These are phyloP conservation scores for Chouioia cunea DNA, from an alignment of 2,888 invertebrate species.

Conservation along the genomic window DNA sequence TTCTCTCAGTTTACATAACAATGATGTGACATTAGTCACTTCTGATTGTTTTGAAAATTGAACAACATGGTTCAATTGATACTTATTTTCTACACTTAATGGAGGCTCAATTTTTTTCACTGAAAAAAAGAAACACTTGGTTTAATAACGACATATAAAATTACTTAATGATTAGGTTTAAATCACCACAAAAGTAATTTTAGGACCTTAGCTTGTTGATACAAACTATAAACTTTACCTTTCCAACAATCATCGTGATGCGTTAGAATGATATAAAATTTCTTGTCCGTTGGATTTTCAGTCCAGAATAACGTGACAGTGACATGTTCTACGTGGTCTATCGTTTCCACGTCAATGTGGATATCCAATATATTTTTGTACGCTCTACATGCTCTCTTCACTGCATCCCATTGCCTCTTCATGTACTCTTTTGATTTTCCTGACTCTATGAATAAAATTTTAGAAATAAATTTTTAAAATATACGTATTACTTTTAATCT, in stretches of 20 bases:
- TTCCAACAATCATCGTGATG: constrained; percentile 54
- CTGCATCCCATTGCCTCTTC: constrained; percentile 54
- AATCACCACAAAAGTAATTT: constrained; percentile 12
- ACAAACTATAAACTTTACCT: constrained; percentile 52
- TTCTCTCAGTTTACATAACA: constrained; percentile 57
- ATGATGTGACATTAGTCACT: constrained; percentile 51
- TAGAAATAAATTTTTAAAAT: not conserved
- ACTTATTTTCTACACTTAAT: constrained; percentile 54
- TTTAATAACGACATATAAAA: not conserved
- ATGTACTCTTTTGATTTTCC: constrained; percentile 51
- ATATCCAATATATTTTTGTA: constrained; percentile 60
- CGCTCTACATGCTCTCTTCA: constrained; percentile 55
- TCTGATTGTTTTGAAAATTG: constrained; percentile 52
- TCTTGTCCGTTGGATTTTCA: constrained; percentile 50
- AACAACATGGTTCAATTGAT: constrained; percentile 50
- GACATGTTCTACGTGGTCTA: constrained; percentile 49
- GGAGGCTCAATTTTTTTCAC: constrained; percentile 60
- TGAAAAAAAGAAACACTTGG: constrained; percentile 50
- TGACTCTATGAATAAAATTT: constrained; percentile 46
- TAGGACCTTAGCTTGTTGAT: constrained; percentile 14
- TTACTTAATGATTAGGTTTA: not conserved
- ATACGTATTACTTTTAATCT: not conserved
- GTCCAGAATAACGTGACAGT: constrained; percentile 57
- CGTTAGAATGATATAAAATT: constrained; percentile 56
- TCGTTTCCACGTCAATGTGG: constrained; percentile 50